Base-by-base conservation (phyloP, 1,140 invertebrate genomes). In the Polypedilum pembai region DNA sequence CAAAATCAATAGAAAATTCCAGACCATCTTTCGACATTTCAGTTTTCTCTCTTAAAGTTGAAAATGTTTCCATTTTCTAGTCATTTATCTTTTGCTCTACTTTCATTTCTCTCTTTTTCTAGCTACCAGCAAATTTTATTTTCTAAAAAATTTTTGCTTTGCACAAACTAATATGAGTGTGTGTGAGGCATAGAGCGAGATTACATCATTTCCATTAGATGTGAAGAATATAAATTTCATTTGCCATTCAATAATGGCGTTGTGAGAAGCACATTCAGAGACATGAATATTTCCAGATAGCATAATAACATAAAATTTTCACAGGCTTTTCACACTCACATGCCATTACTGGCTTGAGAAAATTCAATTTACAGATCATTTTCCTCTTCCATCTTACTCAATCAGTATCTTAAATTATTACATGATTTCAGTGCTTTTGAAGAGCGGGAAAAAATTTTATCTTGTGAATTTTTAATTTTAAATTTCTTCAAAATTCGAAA, bases 351-450 rank as follows among this genome's bases (percentile, higher is more conserved):
- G 24, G 5, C 5, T 33, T 56, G 45, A 10, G 65, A 69, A 69
- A 56, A 69, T 69, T 69, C 65, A 69, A 69, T 69, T 69, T 69
- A 18, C 65, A 69, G 65, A 69, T 69, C 65, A 69, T 69, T 69
- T 69, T 69, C 8, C 10, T 20, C 7, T 7, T 21, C 15, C 15
- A 3, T 33, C 45, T 56, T 56, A 12, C 8, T 12, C 8, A 56
- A 56, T 56, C 45, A 56, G 12, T n/a, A 15, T 56, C 15, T 8
- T 45, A 45, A 45, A 45, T 45, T 45, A 45, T 45, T 45, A 45
- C 41, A 45, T 7, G 41, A 45, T 8, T 45, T 45, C 15, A 8
- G n/a, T n/a, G n/a, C 24, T 33, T 33, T 33, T 33, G 24, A 33
- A 33, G 24, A 33, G 24, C 24, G n/a, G n/a, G n/a, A n/a, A n/a